A percentile compares a stretch with the other conserved stretches of the same genome.
Conservation (phyloP, 2,888 invertebrate species). For the Scaptomyza flava region DNA sequence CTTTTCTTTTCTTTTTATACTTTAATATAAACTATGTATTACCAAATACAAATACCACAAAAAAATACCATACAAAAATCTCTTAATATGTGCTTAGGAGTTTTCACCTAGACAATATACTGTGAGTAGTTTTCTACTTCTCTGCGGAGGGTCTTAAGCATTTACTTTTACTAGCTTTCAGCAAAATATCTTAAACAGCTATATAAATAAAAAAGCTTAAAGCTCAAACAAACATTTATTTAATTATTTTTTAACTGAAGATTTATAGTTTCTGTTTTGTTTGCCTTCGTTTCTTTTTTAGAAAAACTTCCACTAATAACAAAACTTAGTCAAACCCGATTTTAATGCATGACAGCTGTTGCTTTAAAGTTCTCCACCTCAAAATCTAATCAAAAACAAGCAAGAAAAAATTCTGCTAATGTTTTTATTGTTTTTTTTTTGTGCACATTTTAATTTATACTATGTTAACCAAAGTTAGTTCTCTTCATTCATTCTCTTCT, state of each 20-base stretch:
- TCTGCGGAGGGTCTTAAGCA: constrained; percentile 34
- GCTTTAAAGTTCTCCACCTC: no score
- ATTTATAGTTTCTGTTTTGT: constrained; percentile 17
- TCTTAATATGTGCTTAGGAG: constrained; percentile 78
- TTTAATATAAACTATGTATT: constrained; percentile 33
- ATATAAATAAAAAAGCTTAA: constrained; percentile 22
- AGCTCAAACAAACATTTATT: constrained; percentile 5
- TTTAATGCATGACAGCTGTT: constrained; percentile 31
- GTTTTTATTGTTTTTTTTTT: not conserved
- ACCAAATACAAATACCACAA: constrained; percentile 24
- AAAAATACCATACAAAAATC: constrained; percentile 63
- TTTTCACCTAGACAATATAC: constrained; percentile 84
- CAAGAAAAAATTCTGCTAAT: not conserved
- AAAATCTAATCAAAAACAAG: not conserved
- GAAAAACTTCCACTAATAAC: constrained; percentile 23
- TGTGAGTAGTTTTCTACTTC: constrained; percentile 80
- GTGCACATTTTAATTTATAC: constrained; percentile 14
- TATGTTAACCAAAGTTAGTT: constrained; percentile 4
- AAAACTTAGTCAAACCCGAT: not conserved
- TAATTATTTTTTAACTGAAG: constrained; percentile 14
- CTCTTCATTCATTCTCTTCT: not conserved
- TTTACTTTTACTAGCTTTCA: constrained; percentile 34
- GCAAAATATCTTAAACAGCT: constrained; percentile 15
- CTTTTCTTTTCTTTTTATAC: constrained; percentile 71
- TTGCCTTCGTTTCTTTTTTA: constrained; percentile 4